A percentile compares a stretch with the other conserved stretches of the same genome.
phyloP scores from a whole-genome alignment of 2,797 vertebrate species.

The Acanthurus leucopareius region DNA sequence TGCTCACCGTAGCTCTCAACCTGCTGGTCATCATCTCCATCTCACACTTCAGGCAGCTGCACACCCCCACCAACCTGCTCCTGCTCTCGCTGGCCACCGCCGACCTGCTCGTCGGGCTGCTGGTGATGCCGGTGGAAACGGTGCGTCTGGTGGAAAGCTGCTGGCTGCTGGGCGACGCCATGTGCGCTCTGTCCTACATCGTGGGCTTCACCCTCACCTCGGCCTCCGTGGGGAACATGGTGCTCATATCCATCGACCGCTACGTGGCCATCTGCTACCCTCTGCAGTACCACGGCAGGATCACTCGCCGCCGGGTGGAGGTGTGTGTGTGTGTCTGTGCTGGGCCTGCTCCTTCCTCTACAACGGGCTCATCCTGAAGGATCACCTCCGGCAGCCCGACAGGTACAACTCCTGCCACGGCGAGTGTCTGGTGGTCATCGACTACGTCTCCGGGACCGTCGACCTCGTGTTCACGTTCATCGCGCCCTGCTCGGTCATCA shows the following conservation, averaged over 20 bases:
- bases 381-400: conserved; percentile 49
- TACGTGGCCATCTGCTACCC: conserved; percentile 81
- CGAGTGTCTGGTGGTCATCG: conserved; percentile 66
- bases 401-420: conserved; percentile 60
- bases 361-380: conserved; percentile 58
- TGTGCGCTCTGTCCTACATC: conserved; percentile 81
- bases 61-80: conserved; percentile 85
- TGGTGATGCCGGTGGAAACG: conserved; percentile 84
- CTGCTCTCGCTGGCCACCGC: conserved; percentile 84
- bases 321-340: conserved; percentile 59
- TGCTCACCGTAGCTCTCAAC: conserved; percentile 81
- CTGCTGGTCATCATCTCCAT: conserved; percentile 84
- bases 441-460: conserved; percentile 32
- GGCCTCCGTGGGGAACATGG: conserved; percentile 85
- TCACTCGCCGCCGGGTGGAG: conserved; percentile 59
- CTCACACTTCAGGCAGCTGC: conserved; percentile 85
- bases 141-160: conserved; percentile 81
- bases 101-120: conserved; percentile 84
- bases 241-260: conserved; percentile 81
- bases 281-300: conserved; percentile 61
- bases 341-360: conserved; percentile 70
- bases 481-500: conserved; percentile 61
- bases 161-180: conserved; percentile 83
- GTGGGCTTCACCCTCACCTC: conserved; percentile 80
- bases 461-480: conserved; percentile 71